Percentiles rank a stretch among this genome's conserved stretches.
phyloP scores from a whole-genome alignment of 2,797 vertebrate genomes.

The Sebastolobus altivelis region DNA sequence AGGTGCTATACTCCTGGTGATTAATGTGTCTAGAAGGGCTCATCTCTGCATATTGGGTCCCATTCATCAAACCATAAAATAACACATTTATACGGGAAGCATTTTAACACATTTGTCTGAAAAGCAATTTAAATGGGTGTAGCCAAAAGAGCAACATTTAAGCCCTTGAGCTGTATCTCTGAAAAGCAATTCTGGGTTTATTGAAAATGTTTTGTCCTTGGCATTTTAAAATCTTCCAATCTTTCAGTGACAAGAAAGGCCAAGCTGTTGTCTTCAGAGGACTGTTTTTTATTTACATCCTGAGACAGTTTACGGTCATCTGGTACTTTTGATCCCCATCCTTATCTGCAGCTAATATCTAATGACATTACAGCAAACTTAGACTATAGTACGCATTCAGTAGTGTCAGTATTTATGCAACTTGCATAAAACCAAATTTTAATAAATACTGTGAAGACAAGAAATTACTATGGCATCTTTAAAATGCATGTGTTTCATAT shows the following conservation, averaged over 20 bases:
- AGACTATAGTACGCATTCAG: not conserved
- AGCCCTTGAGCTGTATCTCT: constrained; percentile 29
- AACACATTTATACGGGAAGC: constrained; percentile 61
- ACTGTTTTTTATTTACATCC: constrained; percentile 6
- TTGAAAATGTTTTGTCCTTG: constrained; percentile 48
- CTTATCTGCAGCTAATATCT: not conserved
- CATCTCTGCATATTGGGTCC: constrained; percentile 72
- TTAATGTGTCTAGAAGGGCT: constrained; percentile 79
- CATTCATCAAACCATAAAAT: constrained; percentile 77
- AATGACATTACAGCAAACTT: not conserved
- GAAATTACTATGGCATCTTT: constrained; percentile 3
- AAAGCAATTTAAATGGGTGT: constrained; percentile 54
- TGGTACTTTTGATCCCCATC: not conserved
- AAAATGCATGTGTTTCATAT: constrained; percentile 24
- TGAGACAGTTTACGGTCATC: not conserved
- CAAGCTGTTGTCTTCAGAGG: not conserved
- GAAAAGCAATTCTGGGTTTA: constrained; percentile 52
- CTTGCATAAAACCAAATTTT: not conserved
- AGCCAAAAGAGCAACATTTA: constrained; percentile 42
- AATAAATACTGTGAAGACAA: not conserved
- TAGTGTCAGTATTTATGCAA: not conserved
- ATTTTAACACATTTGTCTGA: constrained; percentile 59
- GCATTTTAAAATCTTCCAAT: constrained; percentile 30
- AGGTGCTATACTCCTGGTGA: constrained; percentile 79
- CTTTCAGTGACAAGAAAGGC: constrained; percentile 5